Evolutionary conservation across 30 jellyfish, hydroid and myxozoan genomes (phyloP).

Genomic region (Pelagia noctiluca): DNA sequence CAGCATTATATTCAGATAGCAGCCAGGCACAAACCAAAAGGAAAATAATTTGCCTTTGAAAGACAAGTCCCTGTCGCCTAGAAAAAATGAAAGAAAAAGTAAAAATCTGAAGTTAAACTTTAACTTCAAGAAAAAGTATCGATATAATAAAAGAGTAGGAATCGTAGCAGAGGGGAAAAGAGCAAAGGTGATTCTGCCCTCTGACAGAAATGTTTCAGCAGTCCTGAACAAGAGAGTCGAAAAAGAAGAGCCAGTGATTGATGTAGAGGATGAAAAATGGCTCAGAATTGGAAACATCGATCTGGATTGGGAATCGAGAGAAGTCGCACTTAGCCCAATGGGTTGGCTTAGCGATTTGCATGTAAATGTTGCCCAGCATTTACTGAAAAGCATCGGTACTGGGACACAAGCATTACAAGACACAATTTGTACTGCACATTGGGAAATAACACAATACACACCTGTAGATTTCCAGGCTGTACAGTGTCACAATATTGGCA

Average conservation of each 20-base stretch:
- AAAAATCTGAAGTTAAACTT: neutral
- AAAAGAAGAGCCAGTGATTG: neutral
- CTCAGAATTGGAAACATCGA: neutral
- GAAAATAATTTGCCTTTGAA: conserved; percentile 19
- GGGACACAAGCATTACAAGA: conserved; percentile 15
- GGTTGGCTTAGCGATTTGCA: conserved; percentile 56
- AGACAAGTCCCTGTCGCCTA: conserved; percentile 39
- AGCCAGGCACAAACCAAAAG: neutral
- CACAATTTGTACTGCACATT: conserved; percentile 14
- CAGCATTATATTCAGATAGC: neutral
- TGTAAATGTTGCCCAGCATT: conserved; percentile 44
- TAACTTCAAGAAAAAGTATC: neutral
- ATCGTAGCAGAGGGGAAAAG: neutral
- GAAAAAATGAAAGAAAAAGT: neutral
- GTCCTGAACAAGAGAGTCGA: neutral
- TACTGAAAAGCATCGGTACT: conserved; percentile 6
- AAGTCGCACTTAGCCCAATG: neutral
- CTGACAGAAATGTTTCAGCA: neutral
- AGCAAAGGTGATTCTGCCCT: neutral
- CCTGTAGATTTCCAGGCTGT: neutral
- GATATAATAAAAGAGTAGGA: neutral
- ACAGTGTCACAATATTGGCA: conserved; percentile 50
- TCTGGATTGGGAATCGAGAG: neutral
- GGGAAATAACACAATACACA: neutral
- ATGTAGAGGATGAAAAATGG: neutral